A percentile compares a stretch with the other conserved stretches of the same genome.
phyloP scores from a whole-genome alignment of 2,113 vertebrate genomes.

The Onychorhynchus coronatus region DNA sequence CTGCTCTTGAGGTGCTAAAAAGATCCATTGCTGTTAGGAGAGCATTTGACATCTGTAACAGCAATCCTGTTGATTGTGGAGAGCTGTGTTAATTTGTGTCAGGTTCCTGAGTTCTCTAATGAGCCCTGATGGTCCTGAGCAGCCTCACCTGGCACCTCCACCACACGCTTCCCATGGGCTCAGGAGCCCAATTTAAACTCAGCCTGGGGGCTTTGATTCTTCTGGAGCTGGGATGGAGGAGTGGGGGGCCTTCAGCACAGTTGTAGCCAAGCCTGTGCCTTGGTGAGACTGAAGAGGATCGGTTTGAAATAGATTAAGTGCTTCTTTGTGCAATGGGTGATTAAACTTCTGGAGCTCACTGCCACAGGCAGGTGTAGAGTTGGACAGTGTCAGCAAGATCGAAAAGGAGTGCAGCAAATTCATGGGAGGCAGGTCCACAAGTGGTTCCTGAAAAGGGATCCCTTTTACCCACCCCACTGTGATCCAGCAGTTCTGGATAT shows the following conservation, averaged over 20 bases:
- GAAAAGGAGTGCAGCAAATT: not conserved
- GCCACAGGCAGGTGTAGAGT: not conserved
- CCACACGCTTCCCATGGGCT: not conserved
- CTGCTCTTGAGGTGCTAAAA: not conserved
- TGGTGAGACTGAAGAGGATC: not conserved
- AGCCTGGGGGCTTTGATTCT: fast-evolving
- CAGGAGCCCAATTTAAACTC: not conserved
- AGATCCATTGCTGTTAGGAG: not conserved
- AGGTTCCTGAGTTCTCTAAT: not conserved
- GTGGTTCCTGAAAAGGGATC: not conserved
- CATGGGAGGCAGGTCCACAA: not conserved
- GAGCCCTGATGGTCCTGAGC: not conserved
- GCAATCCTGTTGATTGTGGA: not conserved
- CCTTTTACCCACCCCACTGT: not conserved
- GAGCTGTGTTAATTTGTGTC: not conserved
- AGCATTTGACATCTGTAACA: not conserved
- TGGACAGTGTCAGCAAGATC: not conserved
- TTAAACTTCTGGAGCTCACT: not conserved
- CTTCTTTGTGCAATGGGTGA: not conserved
- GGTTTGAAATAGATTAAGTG: not conserved
- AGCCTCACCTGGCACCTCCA: not conserved
- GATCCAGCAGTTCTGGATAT: not conserved
- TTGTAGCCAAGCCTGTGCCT: not conserved
- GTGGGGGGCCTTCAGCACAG: fast-evolving
- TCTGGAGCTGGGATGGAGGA: fast-evolving